Evolutionary conservation across 1,140 invertebrate genomes (phyloP).

Genomic region (Planococcus citri): DNA sequence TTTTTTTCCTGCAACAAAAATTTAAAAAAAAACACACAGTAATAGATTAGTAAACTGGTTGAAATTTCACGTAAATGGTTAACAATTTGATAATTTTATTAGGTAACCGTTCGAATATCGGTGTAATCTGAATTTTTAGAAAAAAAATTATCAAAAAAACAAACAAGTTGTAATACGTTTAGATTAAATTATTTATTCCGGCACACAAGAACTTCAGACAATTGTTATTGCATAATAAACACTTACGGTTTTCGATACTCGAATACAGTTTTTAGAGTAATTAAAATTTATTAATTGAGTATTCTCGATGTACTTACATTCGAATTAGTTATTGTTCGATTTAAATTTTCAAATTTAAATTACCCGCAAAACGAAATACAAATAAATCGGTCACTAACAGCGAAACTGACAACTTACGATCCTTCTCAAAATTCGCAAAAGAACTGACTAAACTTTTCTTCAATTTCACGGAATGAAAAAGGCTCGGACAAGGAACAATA

Average conservation of each 20-base stretch:
- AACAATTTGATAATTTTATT: not conserved
- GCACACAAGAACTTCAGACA: not conserved
- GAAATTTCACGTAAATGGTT: not conserved
- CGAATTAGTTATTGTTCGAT: not conserved
- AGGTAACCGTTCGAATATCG: not conserved
- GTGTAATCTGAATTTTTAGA: not conserved
- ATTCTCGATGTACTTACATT: not conserved
- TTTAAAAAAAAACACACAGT: not conserved
- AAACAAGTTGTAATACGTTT: slow-evolving; percentile 4
- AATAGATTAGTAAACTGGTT: not conserved
- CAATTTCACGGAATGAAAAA: not conserved
- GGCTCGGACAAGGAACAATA: not conserved
- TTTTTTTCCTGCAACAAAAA: not conserved
- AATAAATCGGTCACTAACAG: not conserved
- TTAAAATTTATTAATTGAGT: not conserved
- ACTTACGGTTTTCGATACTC: not conserved
- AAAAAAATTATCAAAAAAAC: not conserved
- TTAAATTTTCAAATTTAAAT: not conserved
- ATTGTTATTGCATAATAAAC: not conserved
- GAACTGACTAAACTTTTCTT: not conserved
- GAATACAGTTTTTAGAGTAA: not conserved
- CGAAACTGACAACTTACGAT: not conserved
- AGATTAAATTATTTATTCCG: not conserved
- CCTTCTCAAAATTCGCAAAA: not conserved
- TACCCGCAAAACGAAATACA: slow-evolving; percentile 6